Percentiles rank a stretch among this genome's conserved stretches.
Evolutionary conservation across 2,888 invertebrate genomes (phyloP).

Genomic region (Phaedon cochleariae): DNA sequence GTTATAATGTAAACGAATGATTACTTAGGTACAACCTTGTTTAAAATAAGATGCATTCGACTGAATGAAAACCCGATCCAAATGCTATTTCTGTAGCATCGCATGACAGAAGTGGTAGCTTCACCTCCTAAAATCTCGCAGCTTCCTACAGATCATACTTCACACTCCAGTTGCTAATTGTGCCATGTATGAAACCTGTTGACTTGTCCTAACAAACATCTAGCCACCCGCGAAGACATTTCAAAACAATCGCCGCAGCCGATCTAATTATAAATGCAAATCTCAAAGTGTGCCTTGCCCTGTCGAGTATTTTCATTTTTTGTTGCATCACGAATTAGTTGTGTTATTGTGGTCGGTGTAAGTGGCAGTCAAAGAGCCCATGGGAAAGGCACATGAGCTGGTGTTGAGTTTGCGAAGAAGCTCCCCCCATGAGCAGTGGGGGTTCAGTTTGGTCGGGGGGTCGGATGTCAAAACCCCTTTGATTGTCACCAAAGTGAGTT

Average conservation of each 20-base stretch:
- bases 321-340: conserved; percentile 37
- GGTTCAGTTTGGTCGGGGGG: conserved; percentile 87
- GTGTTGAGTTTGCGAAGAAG: conserved; percentile 78
- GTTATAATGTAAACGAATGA: too few relatives aligned
- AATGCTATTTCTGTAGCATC: too few relatives aligned
- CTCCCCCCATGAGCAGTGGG: conserved; percentile 80
- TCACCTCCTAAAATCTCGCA: too few relatives aligned
- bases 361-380: conserved; percentile 40
- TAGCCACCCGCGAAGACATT: neutral
- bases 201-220: conserved; percentile 30
- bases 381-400: conserved; percentile 79
- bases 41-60: too few relatives aligned
- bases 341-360: conserved; percentile 40
- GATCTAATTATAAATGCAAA: neutral
- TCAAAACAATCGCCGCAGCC: neutral
- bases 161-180: conserved; percentile 33
- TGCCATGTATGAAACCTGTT: conserved; percentile 53
- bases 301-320: neutral
- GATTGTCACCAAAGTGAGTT: conserved; percentile 85
- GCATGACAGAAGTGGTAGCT: too few relatives aligned
- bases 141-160: neutral
- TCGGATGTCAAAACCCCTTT: conserved; percentile 86
- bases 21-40: too few relatives aligned
- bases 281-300: neutral
- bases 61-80: too few relatives aligned